Evolutionary conservation across 1,140 invertebrate species (phyloP), one percentile per base, ranked within the genome.

Genomic region (Euura saliciscinereae): DNA sequence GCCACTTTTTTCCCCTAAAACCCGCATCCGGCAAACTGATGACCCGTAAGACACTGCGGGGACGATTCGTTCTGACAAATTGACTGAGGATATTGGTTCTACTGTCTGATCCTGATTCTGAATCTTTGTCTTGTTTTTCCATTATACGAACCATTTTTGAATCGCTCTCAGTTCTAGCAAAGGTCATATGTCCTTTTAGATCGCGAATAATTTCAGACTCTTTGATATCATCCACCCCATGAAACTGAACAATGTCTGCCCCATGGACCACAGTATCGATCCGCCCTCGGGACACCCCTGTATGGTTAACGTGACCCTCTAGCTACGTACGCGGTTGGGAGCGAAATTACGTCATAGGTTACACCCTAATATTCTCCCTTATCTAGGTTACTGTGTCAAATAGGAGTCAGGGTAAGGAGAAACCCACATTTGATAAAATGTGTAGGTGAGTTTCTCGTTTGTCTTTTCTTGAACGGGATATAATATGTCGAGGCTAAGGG

Each of bases 381-480:
- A 71, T 81, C 76, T 86, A 77, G 86, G 86, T 87, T 83, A 87
- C 78, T 84, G 76, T 83, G 84, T 74, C 83, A 74, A 44, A 79
- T 76, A 59, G 8, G 28, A 28, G 28, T 28, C 28, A 28, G 28
- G 28, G 28, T 28, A 28, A 28, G 28, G 46, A 1, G 11, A 59
- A 11, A 59, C 51, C 51, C 13, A 0, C 51, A n/a, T n/a, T 5
- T 59, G 51, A 59, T 28, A 0, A 59, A 59, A 59, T 59, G 51
- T 28, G 28, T 28, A 28, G 28, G 0, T 28, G 28, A 28, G 28
- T 28, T 28, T 28, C 28, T 28, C 28, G 28, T 28, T 28, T 28
- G 28, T 28, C 28, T 28, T 28, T 28, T 28, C 28, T 28, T 28
- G 28, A 28, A 28, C 28, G 28, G 28, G 28, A 28, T 28, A 28